A percentile compares a stretch with the other conserved stretches of the same genome.
phyloP scores from a whole-genome alignment of 2,113 vertebrate genomes.

The Dicaeum eximium region DNA sequence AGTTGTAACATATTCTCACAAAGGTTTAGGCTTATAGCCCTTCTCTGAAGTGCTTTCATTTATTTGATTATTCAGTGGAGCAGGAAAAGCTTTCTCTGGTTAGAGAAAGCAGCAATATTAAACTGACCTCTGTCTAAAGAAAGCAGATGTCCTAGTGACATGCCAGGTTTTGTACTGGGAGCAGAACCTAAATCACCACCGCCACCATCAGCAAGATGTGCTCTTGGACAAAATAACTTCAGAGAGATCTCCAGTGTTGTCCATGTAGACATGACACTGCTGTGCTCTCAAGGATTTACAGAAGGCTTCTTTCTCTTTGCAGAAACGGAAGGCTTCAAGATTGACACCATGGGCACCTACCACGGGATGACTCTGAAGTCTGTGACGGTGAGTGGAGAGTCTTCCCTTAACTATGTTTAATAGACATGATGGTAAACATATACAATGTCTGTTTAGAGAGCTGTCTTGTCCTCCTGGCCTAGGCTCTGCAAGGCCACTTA shows the following conservation, averaged over 20 bases:
- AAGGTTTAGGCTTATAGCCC: neutral
- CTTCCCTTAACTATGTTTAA: neutral
- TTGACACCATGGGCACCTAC: conserved; percentile 98
- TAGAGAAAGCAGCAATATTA: neutral
- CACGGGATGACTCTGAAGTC: conserved; percentile 99
- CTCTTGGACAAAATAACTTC: neutral
- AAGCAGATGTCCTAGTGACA: neutral
- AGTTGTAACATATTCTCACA: neutral
- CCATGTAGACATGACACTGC: neutral
- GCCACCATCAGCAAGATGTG: accelerated
- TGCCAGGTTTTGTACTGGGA: neutral
- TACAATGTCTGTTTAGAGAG: neutral
- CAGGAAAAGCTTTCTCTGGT: neutral
- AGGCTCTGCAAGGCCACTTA: neutral
- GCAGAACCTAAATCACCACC: neutral
- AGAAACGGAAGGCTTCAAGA: conserved; percentile 99
- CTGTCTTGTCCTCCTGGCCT: neutral
- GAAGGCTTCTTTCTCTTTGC: neutral
- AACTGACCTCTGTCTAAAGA: neutral
- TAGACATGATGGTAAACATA: neutral
- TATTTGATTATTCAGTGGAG: neutral
- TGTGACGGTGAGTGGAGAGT: conserved; percentile 88
- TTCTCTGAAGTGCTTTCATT: neutral
- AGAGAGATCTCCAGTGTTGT: neutral
- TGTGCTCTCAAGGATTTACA: neutral